Evolutionary conservation across 1,140 invertebrate species (phyloP), one percentile per base, ranked within the genome.

Genomic region (Heliconius congener): DNA sequence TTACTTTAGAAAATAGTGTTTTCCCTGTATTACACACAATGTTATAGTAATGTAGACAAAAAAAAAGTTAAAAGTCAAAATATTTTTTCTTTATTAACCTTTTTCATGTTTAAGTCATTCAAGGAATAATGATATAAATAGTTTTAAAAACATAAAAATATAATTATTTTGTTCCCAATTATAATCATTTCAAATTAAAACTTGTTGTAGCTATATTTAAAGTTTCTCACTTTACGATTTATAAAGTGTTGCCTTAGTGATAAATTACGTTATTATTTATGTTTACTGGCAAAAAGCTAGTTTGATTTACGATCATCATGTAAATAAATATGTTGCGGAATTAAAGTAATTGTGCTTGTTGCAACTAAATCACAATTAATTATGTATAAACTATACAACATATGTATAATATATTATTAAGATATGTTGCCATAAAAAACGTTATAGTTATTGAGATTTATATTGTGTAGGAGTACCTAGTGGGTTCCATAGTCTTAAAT

Each of bases 191-290:
- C 74, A 77, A 81, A 80, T 80, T 76, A 80, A 80, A 73, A 71
- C 75, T 57, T 74, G 42, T 42, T 79, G 74, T 73, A 71, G 23
- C 74, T 77, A 52, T 77, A 81, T 78, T 84, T 81, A 74, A 83
- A 84, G 79, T 78, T 80, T 77, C 73, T 73, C 71, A 77, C 70
- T 80, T 82, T 77, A 77, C 80, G 78, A 84, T 84, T 77, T 80
- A 84, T 82, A 60, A 82, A 77, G 83, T 84, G 83, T 70, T 80
- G 78, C 74, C 76, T 60, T 74, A 80, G 66, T 73, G 79, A 82
- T 82, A 84, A 82, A 84, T 84, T 80, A 80, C 57, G 52, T 71
- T 50, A 76, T 77, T 77, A 80, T 80, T 80, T 80, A 77, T 77
- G 75, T 80, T 77, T 72, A 74, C 72, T 18, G 55, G 71, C 71